phyloP scores from a whole-genome alignment of 2,113 vertebrate genomes.

The Parus major region DNA sequence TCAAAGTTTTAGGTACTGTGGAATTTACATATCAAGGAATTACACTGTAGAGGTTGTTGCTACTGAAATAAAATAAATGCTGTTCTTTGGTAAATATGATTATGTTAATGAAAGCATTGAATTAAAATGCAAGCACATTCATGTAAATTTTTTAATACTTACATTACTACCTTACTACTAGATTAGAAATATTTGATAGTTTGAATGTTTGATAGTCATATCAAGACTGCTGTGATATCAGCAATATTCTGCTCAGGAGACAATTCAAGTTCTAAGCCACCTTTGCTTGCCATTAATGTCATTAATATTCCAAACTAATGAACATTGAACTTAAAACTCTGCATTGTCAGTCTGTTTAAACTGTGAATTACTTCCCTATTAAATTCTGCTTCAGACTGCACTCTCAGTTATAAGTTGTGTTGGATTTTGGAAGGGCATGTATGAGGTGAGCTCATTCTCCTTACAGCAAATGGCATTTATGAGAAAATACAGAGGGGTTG shows the following conservation, averaged over 20 bases:
- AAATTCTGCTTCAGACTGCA: not conserved
- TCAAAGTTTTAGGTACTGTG: not conserved
- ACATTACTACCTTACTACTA: not conserved
- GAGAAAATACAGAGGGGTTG: not conserved
- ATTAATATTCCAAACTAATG: not conserved
- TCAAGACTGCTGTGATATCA: not conserved
- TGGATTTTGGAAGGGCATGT: not conserved
- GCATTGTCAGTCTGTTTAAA: not conserved
- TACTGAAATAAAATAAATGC: not conserved
- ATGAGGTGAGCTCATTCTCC: not conserved
- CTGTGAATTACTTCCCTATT: not conserved
- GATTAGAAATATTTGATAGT: not conserved
- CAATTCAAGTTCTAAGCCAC: not conserved
- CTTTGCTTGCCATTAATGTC: not conserved
- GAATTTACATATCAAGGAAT: not conserved
- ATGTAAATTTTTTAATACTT: not conserved
- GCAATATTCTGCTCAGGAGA: not conserved
- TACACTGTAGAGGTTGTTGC: not conserved
- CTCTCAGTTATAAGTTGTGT: not conserved
- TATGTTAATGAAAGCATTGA: not conserved
- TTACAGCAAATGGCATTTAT: not conserved
- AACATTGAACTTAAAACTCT: not conserved
- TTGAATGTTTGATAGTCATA: not conserved
- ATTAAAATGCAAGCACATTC: not conserved
- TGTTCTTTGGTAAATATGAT: not conserved